Conservation (phyloP, 2,113 vertebrate genomes). For the Pseudolaguvia tuberculata region DNA sequence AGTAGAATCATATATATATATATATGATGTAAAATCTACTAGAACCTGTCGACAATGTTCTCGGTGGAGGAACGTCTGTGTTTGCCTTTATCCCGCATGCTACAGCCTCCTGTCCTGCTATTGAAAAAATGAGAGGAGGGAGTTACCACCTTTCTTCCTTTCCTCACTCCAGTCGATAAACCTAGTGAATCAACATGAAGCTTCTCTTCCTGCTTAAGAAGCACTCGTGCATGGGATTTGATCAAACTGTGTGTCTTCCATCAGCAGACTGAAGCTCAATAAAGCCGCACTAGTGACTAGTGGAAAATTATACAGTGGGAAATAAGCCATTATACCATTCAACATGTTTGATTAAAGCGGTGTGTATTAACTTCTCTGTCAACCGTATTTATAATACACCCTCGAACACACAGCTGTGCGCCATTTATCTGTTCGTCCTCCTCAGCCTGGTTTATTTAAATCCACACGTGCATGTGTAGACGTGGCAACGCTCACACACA, state of each 20-base stretch:
- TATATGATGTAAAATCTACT: too few species aligned
- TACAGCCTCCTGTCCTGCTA: constrained; percentile 21
- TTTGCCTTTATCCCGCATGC: constrained; percentile 29
- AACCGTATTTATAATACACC: constrained; percentile 36
- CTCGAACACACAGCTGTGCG: constrained; percentile 13
- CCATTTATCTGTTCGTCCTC: constrained; percentile 31
- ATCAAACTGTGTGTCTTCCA: constrained; percentile 30
- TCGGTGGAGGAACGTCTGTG: constrained; percentile 1
- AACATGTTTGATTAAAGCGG: constrained; percentile 19
- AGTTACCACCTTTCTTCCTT: constrained; percentile 21
- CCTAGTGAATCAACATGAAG: constrained; percentile 36
- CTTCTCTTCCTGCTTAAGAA: constrained; percentile 26
- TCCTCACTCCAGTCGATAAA: constrained; percentile 37
- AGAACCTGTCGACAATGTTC: constrained; percentile 6
- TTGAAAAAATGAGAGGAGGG: constrained; percentile 30
- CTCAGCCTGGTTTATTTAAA: constrained; percentile 1
- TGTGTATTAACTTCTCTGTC: constrained; percentile 28
- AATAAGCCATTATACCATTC: constrained; percentile 24
- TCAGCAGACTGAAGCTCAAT: constrained; percentile 29
- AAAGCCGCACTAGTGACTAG: constrained; percentile 21
- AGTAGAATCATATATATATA: not conserved
- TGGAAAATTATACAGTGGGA: constrained; percentile 28
- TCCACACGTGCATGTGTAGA: not conserved
- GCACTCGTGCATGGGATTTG: constrained; percentile 15
- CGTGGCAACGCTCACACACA: not conserved